Evolutionary conservation across 2,797 vertebrate species (phyloP).

Genomic region (Naso thynnoides): DNA sequence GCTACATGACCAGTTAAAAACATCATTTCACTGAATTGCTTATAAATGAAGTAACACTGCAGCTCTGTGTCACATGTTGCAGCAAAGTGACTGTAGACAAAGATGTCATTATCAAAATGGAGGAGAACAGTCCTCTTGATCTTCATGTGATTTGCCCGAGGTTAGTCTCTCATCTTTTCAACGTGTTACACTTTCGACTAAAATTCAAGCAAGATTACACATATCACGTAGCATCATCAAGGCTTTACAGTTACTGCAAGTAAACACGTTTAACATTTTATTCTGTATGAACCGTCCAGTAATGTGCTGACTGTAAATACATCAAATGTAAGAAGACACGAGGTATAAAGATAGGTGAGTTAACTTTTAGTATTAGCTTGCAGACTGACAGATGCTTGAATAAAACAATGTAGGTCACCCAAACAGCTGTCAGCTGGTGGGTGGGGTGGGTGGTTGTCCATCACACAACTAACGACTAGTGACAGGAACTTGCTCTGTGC

Average conservation of each 20-base stretch:
- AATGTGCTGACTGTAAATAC: neutral
- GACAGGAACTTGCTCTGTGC: neutral
- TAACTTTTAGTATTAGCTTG: neutral
- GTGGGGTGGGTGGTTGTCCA: no score
- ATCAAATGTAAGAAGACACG: neutral
- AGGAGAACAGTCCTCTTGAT: constrained; percentile 22
- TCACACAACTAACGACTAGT: neutral
- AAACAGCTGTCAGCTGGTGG: neutral
- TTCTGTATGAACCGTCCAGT: no score
- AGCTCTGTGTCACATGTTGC: constrained; percentile 13
- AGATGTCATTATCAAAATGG: constrained; percentile 34
- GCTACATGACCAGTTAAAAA: neutral
- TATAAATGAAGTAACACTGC: neutral
- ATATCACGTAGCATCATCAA: no score
- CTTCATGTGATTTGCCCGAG: constrained; percentile 63
- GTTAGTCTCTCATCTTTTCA: neutral
- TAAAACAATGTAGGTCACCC: constrained; percentile 11
- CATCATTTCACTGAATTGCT: neutral
- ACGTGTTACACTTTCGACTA: neutral
- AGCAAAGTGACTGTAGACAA: constrained; percentile 37
- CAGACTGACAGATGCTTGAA: neutral
- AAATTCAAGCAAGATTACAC: neutral
- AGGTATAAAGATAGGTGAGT: neutral
- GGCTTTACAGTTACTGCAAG: no score
- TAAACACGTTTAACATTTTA: no score